Percentiles rank a stretch among this genome's conserved stretches.
phyloP scores from a whole-genome alignment of 2,113 vertebrate genomes.

The Amblyopsis rosae region DNA sequence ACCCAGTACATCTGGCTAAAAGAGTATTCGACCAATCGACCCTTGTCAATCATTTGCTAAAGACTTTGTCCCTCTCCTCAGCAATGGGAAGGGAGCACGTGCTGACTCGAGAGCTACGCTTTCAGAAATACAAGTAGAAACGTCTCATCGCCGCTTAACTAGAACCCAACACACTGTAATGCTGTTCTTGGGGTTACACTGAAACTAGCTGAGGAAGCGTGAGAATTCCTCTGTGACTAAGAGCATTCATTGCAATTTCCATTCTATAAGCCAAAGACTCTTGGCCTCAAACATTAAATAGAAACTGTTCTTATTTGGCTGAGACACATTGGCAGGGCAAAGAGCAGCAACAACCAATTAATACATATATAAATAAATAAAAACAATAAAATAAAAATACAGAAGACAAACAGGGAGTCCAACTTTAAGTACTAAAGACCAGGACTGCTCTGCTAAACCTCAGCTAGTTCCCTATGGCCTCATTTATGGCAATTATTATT shows the following conservation, averaged over 20 bases:
- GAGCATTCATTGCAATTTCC: constrained; percentile 8
- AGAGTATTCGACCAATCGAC: constrained; percentile 17
- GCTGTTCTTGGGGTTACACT: not conserved
- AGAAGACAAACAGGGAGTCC: too few species aligned
- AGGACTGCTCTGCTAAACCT: too few species aligned
- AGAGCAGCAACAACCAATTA: too few species aligned
- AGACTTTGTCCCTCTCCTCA: constrained; percentile 65
- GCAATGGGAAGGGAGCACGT: constrained; percentile 28
- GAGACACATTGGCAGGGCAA: too few species aligned
- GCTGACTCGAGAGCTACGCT: not conserved
- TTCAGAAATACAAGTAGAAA: not conserved
- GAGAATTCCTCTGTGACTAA: not conserved
- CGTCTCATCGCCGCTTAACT: not conserved
- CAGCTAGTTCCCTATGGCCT: too few species aligned
- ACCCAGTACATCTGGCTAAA: constrained; percentile 3
- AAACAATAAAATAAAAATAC: too few species aligned
- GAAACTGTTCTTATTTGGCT: too few species aligned
- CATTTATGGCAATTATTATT: too few species aligned
- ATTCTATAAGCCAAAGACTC: constrained; percentile 2
- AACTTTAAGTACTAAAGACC: too few species aligned
- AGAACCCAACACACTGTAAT: not conserved
- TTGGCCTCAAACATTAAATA: not conserved
- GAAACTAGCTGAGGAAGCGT: not conserved
- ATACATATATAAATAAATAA: too few species aligned
- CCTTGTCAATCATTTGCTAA: constrained; percentile 69